These are phyloP conservation scores for Melitaea athalia DNA, from an alignment of 2,888 invertebrate species.

Conservation along the genomic window DNA sequence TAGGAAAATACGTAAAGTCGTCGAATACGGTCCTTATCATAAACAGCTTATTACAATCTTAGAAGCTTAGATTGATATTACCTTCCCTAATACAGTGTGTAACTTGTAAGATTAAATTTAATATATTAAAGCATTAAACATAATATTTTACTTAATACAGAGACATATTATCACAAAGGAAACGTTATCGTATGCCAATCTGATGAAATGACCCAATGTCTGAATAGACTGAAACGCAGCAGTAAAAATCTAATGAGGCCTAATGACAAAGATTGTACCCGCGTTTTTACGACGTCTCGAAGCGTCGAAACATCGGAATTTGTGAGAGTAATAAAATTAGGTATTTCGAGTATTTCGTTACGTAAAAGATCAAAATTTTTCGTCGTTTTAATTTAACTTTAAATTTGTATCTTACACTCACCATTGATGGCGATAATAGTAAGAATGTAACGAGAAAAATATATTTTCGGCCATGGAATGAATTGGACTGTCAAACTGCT, in stretches of 20 bases:
- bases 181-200: constrained; percentile 9
- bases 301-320: constrained; percentile 36
- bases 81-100: no score
- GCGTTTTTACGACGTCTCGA: constrained; percentile 47
- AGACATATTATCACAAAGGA: background rate
- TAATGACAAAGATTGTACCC: constrained; percentile 41
- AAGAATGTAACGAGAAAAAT: background rate
- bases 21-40: no score
- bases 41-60: no score
- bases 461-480: no score
- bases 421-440: background rate
- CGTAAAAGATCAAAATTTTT: background rate
- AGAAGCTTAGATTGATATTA: no score
- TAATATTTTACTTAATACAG: background rate
- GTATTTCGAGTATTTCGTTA: constrained; percentile 24
- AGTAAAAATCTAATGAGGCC: constrained; percentile 50
- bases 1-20: no score
- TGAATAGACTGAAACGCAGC: constrained; percentile 25
- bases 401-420: background rate
- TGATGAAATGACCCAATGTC: constrained; percentile 26
- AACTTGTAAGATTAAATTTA: no score
- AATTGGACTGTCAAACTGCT: no score
- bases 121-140: no score
- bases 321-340: constrained; percentile 35
- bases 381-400: constrained; percentile 13